Evolutionary conservation across 2,113 vertebrate genomes (phyloP), one percentile per base, ranked within the genome.

Genomic region (Ailuropoda melanoleuca): DNA sequence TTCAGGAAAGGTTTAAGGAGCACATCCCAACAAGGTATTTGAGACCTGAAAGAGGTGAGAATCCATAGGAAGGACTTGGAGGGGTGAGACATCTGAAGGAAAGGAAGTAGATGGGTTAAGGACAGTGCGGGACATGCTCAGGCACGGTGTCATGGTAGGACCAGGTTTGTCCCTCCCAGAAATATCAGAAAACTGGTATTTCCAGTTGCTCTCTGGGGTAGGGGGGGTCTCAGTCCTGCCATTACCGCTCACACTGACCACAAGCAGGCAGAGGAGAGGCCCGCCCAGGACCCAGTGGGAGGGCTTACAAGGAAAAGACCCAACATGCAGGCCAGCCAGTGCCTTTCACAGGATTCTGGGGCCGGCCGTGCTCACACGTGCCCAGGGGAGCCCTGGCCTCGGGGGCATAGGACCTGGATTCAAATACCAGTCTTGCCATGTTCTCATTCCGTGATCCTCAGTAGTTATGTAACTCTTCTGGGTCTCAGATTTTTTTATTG

Each of bases 271-370:
- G 29, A 31, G 1, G 15, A 53, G 48, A 39, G 6, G n/a, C n/a
- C 34, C 4, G 1, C 72, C 55, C n/a, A 12, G 39, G 10, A 17
- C 4, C 43, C 21, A 3, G 13, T 8, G 15, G 34, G 8, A 10
- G 50, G 26, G 23, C 26, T 50, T n/a, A 4, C 64, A 24, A 39
- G 26, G 37, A 64, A 24, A 39, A 21, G 37, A 64, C 46, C 48
- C 0, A 8, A 50, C 6, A 18, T 6, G 3, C 18, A 17, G 4
- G 46, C 50, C 37, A 26, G 66, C 68, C 4, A 0, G 26, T 0
- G 29, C 78, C 48, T 29, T 6, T 43, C 56, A 3, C 1, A 34
- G 48, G 50, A 48, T 66, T 48, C 46, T 50, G 23, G 43, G 58
- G 60, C n/a, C 8, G 8, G 23, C 48, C 4, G 1, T 23, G 26